These are phyloP conservation scores for Grantiella picta DNA, from an alignment of 2,113 vertebrate genomes.

Conservation along the genomic window DNA sequence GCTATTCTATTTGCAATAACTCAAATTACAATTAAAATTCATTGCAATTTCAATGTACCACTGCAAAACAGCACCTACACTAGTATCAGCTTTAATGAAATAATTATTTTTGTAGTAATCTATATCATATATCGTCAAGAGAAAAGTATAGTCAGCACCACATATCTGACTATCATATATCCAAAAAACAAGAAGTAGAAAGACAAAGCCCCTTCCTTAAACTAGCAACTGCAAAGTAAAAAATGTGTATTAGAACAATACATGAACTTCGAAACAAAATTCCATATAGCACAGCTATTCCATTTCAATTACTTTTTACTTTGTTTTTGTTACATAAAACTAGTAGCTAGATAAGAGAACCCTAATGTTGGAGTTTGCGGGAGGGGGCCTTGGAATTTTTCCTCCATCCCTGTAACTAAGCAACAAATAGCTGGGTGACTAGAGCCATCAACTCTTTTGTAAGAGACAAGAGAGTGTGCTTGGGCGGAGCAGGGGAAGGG, in stretches of 20 bases:
- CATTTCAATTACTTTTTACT: not conserved
- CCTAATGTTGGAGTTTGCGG: too few relatives aligned
- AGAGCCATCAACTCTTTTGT: too few relatives aligned
- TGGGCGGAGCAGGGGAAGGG: too few relatives aligned
- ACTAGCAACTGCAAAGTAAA: not conserved
- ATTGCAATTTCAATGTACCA: not conserved
- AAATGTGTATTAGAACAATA: not conserved
- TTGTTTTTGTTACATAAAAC: not conserved
- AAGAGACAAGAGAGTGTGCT: too few relatives aligned
- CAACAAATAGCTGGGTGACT: too few relatives aligned
- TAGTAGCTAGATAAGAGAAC: not conserved
- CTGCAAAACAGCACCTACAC: not conserved
- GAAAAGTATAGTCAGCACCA: not conserved
- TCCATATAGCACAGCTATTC: not conserved
- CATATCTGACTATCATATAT: not conserved
- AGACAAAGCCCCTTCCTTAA: not conserved
- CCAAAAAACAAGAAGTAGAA: not conserved
- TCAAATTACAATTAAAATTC: not conserved
- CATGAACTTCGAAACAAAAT: not conserved
- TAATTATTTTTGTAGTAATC: not conserved
- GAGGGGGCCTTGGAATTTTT: too few relatives aligned
- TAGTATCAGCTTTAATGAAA: not conserved
- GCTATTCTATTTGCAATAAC: not conserved
- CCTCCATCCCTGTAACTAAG: too few relatives aligned
- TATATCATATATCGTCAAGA: not conserved